Percentiles rank a stretch among this genome's conserved stretches.
Conservation (phyloP, 2,113 vertebrate genomes). For the Urocynchramus pylzowi region DNA sequence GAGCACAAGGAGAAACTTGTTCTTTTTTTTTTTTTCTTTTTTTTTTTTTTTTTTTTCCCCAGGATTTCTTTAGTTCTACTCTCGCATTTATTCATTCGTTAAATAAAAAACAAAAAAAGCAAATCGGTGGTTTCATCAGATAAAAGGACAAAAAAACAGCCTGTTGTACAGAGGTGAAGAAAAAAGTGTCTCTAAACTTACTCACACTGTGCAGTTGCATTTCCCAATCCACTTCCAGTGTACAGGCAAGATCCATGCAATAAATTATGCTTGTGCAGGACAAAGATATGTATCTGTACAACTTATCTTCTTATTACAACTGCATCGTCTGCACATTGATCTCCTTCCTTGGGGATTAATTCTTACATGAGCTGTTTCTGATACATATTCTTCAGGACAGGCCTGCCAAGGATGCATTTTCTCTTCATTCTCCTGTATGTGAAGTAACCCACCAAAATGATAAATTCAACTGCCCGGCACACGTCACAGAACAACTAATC, state of each 20-base stretch:
- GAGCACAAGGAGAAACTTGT: fast-evolving
- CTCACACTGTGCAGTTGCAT: neutral
- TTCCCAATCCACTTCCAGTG: neutral
- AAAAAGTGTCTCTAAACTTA: neutral
- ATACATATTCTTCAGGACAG: conserved; percentile 18
- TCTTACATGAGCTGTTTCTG: neutral
- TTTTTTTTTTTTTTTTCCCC: neutral
- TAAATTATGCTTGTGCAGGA: neutral
- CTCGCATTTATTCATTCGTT: neutral
- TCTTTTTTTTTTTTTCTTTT: no score
- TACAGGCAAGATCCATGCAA: neutral
- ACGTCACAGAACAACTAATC: neutral
- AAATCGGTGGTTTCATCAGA: fast-evolving
- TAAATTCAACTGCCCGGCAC: neutral
- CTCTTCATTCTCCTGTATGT: neutral
- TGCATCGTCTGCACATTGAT: conserved; percentile 16
- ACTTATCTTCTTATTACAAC: neutral
- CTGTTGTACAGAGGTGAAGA: neutral
- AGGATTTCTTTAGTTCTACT: neutral
- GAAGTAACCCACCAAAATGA: neutral
- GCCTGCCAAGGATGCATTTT: neutral
- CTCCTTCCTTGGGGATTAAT: neutral
- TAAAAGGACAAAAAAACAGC: neutral
- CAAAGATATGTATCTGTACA: neutral
- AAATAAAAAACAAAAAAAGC: neutral